Evolutionary conservation across 2,113 vertebrate species (phyloP), one percentile per base, ranked within the genome.

Genomic region (Salvelinus namaycush): DNA sequence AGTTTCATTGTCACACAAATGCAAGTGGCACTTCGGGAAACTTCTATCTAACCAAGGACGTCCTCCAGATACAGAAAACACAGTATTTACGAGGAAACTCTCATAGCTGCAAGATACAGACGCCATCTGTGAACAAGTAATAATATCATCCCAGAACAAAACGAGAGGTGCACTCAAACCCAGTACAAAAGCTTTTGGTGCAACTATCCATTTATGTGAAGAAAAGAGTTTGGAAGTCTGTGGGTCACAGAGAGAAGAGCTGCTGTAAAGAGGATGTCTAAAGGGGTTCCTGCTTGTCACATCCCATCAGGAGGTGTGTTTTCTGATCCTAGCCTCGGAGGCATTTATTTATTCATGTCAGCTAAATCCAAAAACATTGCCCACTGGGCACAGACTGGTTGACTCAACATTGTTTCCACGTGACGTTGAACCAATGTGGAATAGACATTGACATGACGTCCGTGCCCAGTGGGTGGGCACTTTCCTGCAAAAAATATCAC

Each of bases 291-390:
- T 72, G 26, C 68, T 59, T 80, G 79, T 81, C 81, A 74, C 81
- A 67, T 83, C 68, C 6, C 22, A 73, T 83, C 62, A 67, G 29
- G 65, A 77, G 65, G 48, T 69, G 57, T 54, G 34, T 54, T 62
- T 65, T 68, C 54, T 51, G 51, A 81, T 69, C 44, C 11, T 51
- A 51, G n/a, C 51, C 20, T 57, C 60, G 18, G 70, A 29, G 22
- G 11, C 5, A 14, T n/a, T 78, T 74, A 80, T 74, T 76, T 73
- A 80, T 82, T 79, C 64, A 82, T 82, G 68, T 26, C 68, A 4
- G n/a, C 48, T 78, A 73, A 82, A 78, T 76, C 13, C 65, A n/a
- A 77, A 59, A 75, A 79, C n/a, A 49, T 57, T 65, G 29, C 57
- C 16, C 39, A 44, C 39, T 44, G 39, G 39, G 39, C 39, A 44